Evolutionary conservation across 2,888 invertebrate genomes (phyloP).

Genomic region (Anaspis maculata): DNA sequence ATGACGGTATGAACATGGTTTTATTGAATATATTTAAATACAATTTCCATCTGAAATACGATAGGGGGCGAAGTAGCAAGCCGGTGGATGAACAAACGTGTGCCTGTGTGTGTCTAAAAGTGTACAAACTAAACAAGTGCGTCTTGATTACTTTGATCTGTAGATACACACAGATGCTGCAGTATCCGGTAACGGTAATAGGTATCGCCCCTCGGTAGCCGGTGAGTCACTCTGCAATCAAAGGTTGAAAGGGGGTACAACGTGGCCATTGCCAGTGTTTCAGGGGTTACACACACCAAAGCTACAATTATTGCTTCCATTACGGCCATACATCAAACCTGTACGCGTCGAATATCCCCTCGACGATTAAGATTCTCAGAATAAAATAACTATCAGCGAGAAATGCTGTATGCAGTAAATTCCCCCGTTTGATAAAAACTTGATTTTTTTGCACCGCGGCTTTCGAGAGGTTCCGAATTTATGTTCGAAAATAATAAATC

Average conservation of each 20-base stretch:
- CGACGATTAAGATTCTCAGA: too few relatives aligned
- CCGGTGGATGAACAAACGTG: slow-evolving; percentile 2
- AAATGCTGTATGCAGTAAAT: too few relatives aligned
- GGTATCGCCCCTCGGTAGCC: slow-evolving; percentile 30
- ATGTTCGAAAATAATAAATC: slow-evolving; percentile 6
- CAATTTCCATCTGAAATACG: slow-evolving; percentile 9
- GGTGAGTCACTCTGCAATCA: slow-evolving; percentile 42
- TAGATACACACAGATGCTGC: slow-evolving; percentile 39
- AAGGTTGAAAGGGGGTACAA: slow-evolving; percentile 22
- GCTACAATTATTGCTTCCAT: background rate
- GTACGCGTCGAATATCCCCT: background rate
- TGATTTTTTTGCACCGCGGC: background rate
- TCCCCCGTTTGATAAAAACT: too few relatives aligned
- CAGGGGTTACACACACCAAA: background rate
- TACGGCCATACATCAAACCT: background rate
- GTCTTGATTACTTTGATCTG: slow-evolving; percentile 44
- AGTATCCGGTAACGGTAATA: slow-evolving; percentile 40
- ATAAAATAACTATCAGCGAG: too few relatives aligned
- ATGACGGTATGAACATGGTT: slow-evolving; percentile 6
- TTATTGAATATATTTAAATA: slow-evolving; percentile 11
- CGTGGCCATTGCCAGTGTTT: too few relatives aligned
- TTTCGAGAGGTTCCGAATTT: too few relatives aligned
- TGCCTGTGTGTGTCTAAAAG: slow-evolving; percentile 20
- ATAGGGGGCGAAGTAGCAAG: slow-evolving; percentile 7
- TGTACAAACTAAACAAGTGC: slow-evolving; percentile 40